These are phyloP conservation scores for Cotesia typhae DNA, from an alignment of 1,140 invertebrate genomes.

Conservation along the genomic window DNA sequence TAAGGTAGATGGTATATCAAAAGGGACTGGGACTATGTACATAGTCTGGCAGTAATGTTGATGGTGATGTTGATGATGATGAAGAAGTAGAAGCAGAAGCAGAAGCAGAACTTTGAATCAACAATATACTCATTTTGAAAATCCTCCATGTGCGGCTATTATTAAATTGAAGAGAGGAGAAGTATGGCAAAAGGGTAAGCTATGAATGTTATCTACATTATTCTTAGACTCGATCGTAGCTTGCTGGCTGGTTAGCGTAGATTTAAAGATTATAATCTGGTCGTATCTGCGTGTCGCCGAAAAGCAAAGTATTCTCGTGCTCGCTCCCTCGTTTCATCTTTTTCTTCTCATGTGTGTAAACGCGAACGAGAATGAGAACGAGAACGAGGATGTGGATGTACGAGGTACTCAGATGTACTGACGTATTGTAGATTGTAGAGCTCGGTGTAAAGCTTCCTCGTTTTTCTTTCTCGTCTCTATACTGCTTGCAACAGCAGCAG, in stretches of 20 bases:
- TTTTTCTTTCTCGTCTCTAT: slow-evolving; percentile 6
- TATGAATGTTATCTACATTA: slow-evolving; percentile 66
- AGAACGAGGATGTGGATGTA: background rate
- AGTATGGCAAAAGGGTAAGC: slow-evolving; percentile 35
- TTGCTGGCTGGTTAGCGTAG: slow-evolving; percentile 60
- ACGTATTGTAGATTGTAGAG: no score
- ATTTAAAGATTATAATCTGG: slow-evolving; percentile 60
- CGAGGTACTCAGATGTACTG: background rate
- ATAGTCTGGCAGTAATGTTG: background rate
- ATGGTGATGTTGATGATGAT: no score
- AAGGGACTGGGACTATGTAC: no score
- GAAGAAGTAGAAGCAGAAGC: background rate
- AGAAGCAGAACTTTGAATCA: slow-evolving; percentile 23
- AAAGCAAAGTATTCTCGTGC: slow-evolving; percentile 58
- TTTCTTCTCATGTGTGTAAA: slow-evolving; percentile 19
- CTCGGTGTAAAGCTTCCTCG: no score
- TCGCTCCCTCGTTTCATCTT: slow-evolving; percentile 23
- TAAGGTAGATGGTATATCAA: no score
- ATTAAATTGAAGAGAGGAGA: slow-evolving; percentile 54
- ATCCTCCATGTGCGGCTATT: slow-evolving; percentile 48
- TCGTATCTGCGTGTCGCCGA: slow-evolving; percentile 60
- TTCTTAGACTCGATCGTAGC: slow-evolving; percentile 56
- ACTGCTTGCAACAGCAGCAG: slow-evolving; percentile 18
- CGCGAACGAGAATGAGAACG: background rate
- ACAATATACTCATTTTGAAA: slow-evolving; percentile 53